Base-by-base conservation (phyloP, 2,113 vertebrate species). In the Alligator sinensis region DNA sequence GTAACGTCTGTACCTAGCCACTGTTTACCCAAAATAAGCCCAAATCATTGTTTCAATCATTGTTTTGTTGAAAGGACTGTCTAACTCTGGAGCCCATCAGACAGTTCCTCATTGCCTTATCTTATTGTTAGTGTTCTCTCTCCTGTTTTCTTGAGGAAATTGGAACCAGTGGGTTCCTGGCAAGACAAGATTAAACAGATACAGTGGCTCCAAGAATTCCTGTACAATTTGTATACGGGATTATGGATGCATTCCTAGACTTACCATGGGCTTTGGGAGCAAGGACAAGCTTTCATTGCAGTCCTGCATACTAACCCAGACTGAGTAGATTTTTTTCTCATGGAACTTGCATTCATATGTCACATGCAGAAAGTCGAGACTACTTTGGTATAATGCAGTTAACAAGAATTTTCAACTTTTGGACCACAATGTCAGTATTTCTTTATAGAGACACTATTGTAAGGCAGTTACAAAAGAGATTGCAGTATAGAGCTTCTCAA, bases 391-490 rank as follows among this genome's bases (percentile, higher is more conserved):
- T 14, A 27, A 68, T 68, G 64, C n/a, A 68, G 16, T 68, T 68
- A 30, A 34, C 34, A 72, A 34, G 11, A 86, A 12, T 84, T 80
- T 90, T 78, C 64, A 1, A 63, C 24, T 34, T 92, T 93, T 86
- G 60, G 64, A 72, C 28, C 62, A 28, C 1, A 12, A 27, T 74
- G 16, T 8, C 4, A 5, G 0, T 18, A 4, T 78, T 68, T 5
- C 47, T 87, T 81, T 27, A 28, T n/a, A 54, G 21, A 87, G 47
- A 9, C 47, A 47, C 47, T 9, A 47, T 47, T 47, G 47, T 47
- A 9, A 47, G 47, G 47, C 47, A 92, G 21, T 5, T 63, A 74
- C 3, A 59, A 13, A 77, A 57, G 0, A 30, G 18, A 54, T 5
- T 86, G 13, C 27, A 63, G 3, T 47, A 76, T 3, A 62, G 3